A percentile compares a stretch with the other conserved stretches of the same genome.
Conservation (phyloP, 2,888 invertebrate species). For the Drosophila lacicola region DNA sequence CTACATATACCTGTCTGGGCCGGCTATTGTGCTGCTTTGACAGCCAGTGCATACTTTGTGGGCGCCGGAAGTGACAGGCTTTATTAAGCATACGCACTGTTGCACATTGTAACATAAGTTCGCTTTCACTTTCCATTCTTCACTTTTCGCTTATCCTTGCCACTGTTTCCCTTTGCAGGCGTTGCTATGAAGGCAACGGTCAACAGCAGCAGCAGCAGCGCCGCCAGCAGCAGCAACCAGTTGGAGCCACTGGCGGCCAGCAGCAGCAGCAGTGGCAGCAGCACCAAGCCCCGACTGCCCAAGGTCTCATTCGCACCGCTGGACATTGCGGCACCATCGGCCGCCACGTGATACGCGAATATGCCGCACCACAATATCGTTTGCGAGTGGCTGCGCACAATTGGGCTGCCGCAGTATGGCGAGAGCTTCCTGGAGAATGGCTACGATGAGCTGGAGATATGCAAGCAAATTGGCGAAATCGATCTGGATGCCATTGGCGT, state of each 20-base stretch:
- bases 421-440: conserved; percentile 98
- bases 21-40: not conserved
- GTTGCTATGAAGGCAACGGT: conserved; percentile 83
- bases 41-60: conserved; percentile 25
- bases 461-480: conserved; percentile 97
- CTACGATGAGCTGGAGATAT: conserved; percentile 98
- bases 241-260: conserved; percentile 61
- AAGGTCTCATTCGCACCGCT: conserved; percentile 83
- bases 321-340: conserved; percentile 72
- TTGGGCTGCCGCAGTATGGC: conserved; percentile 95
- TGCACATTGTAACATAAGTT: conserved; percentile 33
- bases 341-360: conserved; percentile 81
- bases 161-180: conserved; percentile 35
- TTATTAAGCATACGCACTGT: conserved; percentile 66
- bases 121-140: conserved; percentile 21
- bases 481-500: conserved; percentile 98
- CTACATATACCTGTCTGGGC: conserved; percentile 29
- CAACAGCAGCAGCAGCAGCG: conserved; percentile 59
- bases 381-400: conserved; percentile 96
- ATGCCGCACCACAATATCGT: conserved; percentile 90
- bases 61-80: conserved; percentile 31
- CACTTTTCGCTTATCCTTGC: too few relatives aligned
- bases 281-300: conserved; percentile 73
- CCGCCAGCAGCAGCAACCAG: conserved; percentile 47
- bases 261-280: conserved; percentile 38